These are phyloP conservation scores for Aegithalos caudatus DNA, from an alignment of 2,113 vertebrate species.

Conservation along the genomic window DNA sequence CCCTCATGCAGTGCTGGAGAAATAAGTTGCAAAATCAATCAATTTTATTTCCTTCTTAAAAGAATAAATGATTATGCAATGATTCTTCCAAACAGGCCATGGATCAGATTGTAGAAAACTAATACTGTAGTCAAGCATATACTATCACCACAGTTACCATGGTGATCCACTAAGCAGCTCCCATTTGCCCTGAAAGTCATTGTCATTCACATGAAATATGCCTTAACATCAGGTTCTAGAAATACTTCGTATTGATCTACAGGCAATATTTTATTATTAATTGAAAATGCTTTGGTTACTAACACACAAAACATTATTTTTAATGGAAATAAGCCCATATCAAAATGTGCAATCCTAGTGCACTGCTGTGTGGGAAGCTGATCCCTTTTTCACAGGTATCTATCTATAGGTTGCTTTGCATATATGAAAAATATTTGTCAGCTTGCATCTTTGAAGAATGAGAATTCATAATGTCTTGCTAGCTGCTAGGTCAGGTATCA, in stretches of 20 bases:
- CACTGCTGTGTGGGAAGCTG: neutral
- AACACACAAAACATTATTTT: neutral
- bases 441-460: neutral
- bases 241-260: constrained; percentile 3
- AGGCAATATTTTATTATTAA: neutral
- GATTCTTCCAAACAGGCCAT: neutral
- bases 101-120: constrained; percentile 17
- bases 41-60: neutral
- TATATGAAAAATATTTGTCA: neutral
- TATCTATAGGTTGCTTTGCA: neutral
- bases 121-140: neutral
- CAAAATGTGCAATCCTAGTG: neutral
- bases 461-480: neutral
- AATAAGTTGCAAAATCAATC: neutral
- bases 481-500: neutral
- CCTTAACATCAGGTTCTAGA: constrained; percentile 8
- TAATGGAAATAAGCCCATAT: neutral
- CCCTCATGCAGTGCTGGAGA: neutral
- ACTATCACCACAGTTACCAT: constrained; percentile 42
- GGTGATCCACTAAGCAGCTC: constrained; percentile 40
- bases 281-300: constrained; percentile 19
- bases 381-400: neutral
- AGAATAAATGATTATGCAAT: constrained; percentile 17
- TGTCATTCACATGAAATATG: constrained; percentile 27
- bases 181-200: neutral